Base-by-base conservation (phyloP, 1,140 invertebrate genomes). In the Trichonephila clavipes region DNA sequence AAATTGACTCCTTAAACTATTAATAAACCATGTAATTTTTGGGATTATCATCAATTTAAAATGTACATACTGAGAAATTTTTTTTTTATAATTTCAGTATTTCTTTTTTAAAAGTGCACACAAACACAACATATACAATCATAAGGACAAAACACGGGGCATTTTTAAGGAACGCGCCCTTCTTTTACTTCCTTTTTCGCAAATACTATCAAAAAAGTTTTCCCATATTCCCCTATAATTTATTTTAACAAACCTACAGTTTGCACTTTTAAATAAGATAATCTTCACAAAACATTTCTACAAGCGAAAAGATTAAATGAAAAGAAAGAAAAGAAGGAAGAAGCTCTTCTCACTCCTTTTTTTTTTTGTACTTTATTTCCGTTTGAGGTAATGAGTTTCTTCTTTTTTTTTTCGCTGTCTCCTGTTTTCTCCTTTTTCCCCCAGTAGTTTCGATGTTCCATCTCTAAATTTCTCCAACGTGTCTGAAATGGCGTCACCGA, bases 371-470 rank as follows among this genome's bases (percentile, higher is more conserved):
- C n/a, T 72, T 77, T 77, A 28, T 77, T 77, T 77, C 28, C 24
- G 34, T 77, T 28, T 28, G 16, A 77, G 28, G 28, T 77, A 77
- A 77, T 77, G 69, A 77, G 69, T 77, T 77, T 77, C 69, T 28
- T 77, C 28, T 34, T 28, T 24, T 77, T n/a, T 34, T 34, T 14
- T 72, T 77, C 24, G 18, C 14, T 10, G 34, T 77, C 69, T 77
- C 34, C 69, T 5, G 34, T 3, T 77, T 77, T 77, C 69, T 77
- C 34, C 16, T 34, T 3, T 77, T 77, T 7, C 10, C 7, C 5
- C 16, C 28, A 40, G 28, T 18, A 77, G 69, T 77, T 77, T 77
- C 24, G 69, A 34, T 77, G 24, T 40, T 77, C 69, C 10, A 77
- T 34, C 16, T 28, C 28, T 77, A 77, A 77, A 34, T 77, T 77